Percentiles rank a stretch among this genome's conserved stretches.
phyloP scores from a whole-genome alignment of 2,888 invertebrate species.

The Alsophila aescularia region DNA sequence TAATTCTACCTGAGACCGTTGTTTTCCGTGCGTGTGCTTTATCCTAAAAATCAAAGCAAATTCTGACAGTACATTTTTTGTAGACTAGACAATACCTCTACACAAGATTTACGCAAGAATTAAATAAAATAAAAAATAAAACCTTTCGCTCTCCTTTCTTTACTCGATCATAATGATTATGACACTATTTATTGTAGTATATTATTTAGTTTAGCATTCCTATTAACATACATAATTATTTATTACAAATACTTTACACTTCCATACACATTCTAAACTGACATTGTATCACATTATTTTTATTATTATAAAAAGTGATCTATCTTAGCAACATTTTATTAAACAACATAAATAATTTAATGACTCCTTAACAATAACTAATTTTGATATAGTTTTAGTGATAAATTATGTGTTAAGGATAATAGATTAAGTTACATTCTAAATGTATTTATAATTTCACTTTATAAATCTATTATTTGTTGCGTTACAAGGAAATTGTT shows the following conservation, averaged over 20 bases:
- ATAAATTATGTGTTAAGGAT: slow-evolving; percentile 1
- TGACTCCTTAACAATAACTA: slow-evolving; percentile 72
- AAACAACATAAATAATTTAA: slow-evolving; percentile 73
- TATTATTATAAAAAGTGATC: slow-evolving; percentile 45
- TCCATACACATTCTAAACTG: slow-evolving; percentile 49
- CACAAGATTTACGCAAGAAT: slow-evolving; percentile 32
- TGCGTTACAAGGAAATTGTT: not conserved
- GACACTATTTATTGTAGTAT: slow-evolving; percentile 61
- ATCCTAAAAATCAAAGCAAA: not conserved
- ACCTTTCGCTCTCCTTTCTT: slow-evolving; percentile 22
- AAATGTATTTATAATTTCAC: not conserved
- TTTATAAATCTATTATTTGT: not conserved
- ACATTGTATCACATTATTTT: slow-evolving; percentile 61
- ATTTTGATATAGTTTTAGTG: slow-evolving; percentile 33
- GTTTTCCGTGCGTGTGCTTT: not conserved
- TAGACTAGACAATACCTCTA: slow-evolving; percentile 61
- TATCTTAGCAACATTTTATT: slow-evolving; percentile 60
- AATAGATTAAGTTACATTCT: slow-evolving; percentile 3
- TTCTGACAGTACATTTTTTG: slow-evolving; percentile 3
- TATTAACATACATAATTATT: slow-evolving; percentile 56
- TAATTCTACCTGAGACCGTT: not conserved
- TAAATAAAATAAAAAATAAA: slow-evolving; percentile 30
- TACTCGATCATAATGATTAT: slow-evolving; percentile 49
- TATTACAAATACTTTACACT: slow-evolving; percentile 50
- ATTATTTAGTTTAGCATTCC: slow-evolving; percentile 62